Evolutionary conservation across 1,140 invertebrate genomes (phyloP).

Genomic region (Hydropsyche tenuis): DNA sequence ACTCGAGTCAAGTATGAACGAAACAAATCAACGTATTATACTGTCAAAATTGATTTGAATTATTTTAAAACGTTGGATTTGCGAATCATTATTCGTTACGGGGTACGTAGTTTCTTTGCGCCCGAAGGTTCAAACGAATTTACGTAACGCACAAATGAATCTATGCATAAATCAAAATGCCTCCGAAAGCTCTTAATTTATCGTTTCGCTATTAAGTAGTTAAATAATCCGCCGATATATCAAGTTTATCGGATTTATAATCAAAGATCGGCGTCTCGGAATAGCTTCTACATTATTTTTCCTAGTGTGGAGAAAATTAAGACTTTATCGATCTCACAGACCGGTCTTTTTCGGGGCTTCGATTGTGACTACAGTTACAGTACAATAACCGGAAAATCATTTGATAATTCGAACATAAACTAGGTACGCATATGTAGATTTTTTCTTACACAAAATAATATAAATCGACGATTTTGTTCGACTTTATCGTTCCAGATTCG

Average conservation of each 20-base stretch:
- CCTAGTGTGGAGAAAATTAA: constrained; percentile 16
- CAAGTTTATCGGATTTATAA: constrained; percentile 28
- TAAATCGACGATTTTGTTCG: too few relatives aligned
- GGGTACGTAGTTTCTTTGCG: not conserved
- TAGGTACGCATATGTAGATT: too few relatives aligned
- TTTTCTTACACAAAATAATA: too few relatives aligned
- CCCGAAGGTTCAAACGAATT: constrained; percentile 9
- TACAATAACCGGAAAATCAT: too few relatives aligned
- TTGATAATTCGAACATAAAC: too few relatives aligned
- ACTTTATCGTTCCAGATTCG: too few relatives aligned
- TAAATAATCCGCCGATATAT: constrained; percentile 27
- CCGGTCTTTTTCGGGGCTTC: not conserved
- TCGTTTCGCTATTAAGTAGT: constrained; percentile 17
- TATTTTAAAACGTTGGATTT: too few relatives aligned
- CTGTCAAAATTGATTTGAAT: too few relatives aligned
- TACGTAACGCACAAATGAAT: not conserved
- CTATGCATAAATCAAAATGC: constrained; percentile 15
- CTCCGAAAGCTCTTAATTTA: constrained; percentile 21
- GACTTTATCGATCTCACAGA: constrained; percentile 13
- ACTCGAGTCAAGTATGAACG: too few relatives aligned
- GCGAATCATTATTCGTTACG: too few relatives aligned
- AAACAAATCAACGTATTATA: too few relatives aligned
- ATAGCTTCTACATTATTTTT: constrained; percentile 16
- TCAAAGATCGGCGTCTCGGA: constrained; percentile 2
- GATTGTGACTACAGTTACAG: too few relatives aligned